Conservation (phyloP, 2,113 vertebrate species). For the Pantherophis guttatus region DNA sequence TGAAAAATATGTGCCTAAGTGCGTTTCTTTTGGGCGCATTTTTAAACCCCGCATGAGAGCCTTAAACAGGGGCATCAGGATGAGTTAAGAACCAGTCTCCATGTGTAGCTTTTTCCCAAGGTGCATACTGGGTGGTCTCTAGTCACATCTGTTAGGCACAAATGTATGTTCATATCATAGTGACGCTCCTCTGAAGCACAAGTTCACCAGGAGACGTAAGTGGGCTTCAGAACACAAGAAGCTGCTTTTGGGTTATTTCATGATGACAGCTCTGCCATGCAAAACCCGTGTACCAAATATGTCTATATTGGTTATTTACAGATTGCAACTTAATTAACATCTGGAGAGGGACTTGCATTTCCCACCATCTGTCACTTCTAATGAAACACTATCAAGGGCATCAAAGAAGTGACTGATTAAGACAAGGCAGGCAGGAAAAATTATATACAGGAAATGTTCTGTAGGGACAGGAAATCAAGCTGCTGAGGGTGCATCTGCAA, state of each 20-base stretch:
- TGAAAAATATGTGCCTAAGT: neutral
- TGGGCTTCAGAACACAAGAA: neutral
- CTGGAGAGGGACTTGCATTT: slow-evolving; percentile 45
- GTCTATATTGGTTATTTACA: slow-evolving; percentile 25
- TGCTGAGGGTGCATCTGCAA: neutral
- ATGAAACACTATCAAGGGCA: neutral
- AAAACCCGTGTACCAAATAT: neutral
- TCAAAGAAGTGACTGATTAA: slow-evolving; percentile 10
- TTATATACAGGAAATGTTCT: neutral
- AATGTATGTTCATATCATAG: neutral
- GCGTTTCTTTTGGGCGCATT: neutral
- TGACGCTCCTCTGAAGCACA: neutral
- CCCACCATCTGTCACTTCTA: slow-evolving; percentile 48
- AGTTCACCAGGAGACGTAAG: neutral
- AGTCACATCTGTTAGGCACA: neutral
- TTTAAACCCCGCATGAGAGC: neutral
- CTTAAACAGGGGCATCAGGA: neutral
- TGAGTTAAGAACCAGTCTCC: neutral
- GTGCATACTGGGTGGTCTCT: neutral
- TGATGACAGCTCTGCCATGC: neutral
- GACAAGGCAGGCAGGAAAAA: neutral
- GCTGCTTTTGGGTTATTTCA: neutral
- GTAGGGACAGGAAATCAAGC: neutral
- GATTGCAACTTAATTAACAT: slow-evolving; percentile 44
- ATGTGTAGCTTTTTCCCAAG: neutral